These are phyloP conservation scores for Drosophila tsacasi DNA, from an alignment of 1,140 invertebrate species.

Conservation along the genomic window DNA sequence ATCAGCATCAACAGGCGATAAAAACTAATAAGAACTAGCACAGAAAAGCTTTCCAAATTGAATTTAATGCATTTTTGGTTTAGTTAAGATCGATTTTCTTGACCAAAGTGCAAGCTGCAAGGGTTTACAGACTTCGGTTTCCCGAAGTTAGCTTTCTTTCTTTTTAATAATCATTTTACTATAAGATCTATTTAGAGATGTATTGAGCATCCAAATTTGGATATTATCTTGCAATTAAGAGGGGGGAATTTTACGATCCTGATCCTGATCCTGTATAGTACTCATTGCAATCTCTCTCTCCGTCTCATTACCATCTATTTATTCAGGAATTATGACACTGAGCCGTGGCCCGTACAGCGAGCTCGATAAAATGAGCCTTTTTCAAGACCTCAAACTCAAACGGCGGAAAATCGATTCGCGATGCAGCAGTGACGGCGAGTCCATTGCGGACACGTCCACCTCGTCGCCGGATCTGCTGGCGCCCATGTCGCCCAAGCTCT, in stretches of 20 bases:
- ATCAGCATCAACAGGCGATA: too few relatives aligned
- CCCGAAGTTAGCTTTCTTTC: neutral
- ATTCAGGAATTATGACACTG: constrained; percentile 97
- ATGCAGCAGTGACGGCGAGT: constrained; percentile 98
- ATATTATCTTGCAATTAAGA: neutral
- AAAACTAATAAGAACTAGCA: too few relatives aligned
- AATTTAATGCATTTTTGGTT: too few relatives aligned
- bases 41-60: too few relatives aligned
- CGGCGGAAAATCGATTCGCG: constrained; percentile 98
- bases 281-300: neutral
- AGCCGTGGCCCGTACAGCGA: constrained; percentile 96
- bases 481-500: constrained; percentile 90
- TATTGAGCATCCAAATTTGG: too few relatives aligned
- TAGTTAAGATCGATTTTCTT: too few relatives aligned
- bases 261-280: neutral
- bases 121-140: too few relatives aligned
- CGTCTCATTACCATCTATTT: neutral
- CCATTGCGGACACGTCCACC: constrained; percentile 94
- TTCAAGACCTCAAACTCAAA: constrained; percentile 99
- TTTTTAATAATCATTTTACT: neutral
- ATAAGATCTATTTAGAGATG: neutral
- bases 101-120: too few relatives aligned
- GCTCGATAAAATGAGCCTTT: constrained; percentile 99
- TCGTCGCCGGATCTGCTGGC: constrained; percentile 93
- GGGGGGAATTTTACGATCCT: neutral